A percentile compares a stretch with the other conserved stretches of the same genome.
phyloP scores from a whole-genome alignment of 2,113 vertebrate species.

The Sciurus niger region DNA sequence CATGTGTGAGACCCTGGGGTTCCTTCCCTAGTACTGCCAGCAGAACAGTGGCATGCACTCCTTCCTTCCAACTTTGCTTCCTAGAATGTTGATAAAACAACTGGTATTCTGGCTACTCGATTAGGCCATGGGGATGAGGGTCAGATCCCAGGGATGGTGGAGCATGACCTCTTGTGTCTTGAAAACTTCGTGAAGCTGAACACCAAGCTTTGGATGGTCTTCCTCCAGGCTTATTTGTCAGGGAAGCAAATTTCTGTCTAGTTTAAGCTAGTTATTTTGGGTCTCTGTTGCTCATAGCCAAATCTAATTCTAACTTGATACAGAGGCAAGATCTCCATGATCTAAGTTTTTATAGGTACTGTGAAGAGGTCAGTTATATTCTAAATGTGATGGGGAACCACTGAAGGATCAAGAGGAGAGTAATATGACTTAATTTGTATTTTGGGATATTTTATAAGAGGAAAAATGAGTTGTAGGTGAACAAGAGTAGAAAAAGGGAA shows the following conservation, averaged over 20 bases:
- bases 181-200: slow-evolving; percentile 26
- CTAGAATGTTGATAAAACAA: not conserved
- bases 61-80: not conserved
- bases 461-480: not conserved
- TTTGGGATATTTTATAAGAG: not conserved
- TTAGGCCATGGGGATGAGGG: not conserved
- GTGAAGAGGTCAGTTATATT: slow-evolving; percentile 14
- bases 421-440: not conserved
- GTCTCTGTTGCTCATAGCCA: not conserved
- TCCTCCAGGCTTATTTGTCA: not conserved
- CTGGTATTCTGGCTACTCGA: not conserved
- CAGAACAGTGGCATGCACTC: not conserved
- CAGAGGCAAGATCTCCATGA: not conserved
- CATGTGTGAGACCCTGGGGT: too few species aligned
- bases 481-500: slow-evolving; percentile 11
- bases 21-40: too few species aligned
- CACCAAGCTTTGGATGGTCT: not conserved
- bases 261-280: not conserved
- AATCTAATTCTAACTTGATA: slow-evolving; percentile 17
- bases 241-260: not conserved
- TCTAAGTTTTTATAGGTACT: not conserved
- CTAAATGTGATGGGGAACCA: slow-evolving; percentile 14
- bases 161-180: not conserved
- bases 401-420: slow-evolving; percentile 5
- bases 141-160: not conserved